Percentiles rank a stretch among this genome's conserved stretches.
phyloP scores from a whole-genome alignment of 2,797 vertebrate genomes.

The Silurus lanzhouensis region DNA sequence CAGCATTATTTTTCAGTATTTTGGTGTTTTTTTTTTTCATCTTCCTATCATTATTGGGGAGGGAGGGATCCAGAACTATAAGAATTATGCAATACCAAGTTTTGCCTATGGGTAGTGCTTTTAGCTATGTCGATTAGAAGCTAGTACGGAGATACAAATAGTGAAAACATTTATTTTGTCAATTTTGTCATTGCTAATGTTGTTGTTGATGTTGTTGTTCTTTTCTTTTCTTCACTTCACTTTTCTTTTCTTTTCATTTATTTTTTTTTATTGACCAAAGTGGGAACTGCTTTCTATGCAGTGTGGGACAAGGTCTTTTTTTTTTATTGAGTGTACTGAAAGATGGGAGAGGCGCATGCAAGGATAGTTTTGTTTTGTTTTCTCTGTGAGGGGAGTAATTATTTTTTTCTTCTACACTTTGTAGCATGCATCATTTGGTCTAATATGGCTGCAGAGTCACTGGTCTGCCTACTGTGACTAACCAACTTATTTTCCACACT shows the following conservation, averaged over 20 bases:
- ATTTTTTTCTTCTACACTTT: conserved; percentile 76
- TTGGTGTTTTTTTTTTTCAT: conserved; percentile 94
- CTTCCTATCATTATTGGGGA: conserved; percentile 97
- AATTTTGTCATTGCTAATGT: conserved; percentile 69
- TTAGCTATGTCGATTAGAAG: conserved; percentile 99
- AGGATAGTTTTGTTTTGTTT: conserved; percentile 79
- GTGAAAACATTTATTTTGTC: conserved; percentile 84
- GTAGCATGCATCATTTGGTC: conserved; percentile 83
- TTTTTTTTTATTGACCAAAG: conserved; percentile 97
- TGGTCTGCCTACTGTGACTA: conserved; percentile 91
- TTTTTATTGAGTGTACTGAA: conserved; percentile 80
- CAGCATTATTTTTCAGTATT: conserved; percentile 97
- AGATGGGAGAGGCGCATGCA: conserved; percentile 82
- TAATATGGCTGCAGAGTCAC: conserved; percentile 93
- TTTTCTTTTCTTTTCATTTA: conserved; percentile 79
- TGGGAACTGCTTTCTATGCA: conserved; percentile 99
- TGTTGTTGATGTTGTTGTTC: conserved; percentile 74
- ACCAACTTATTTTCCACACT: conserved; percentile 79
- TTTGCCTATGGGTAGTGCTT: conserved; percentile 99
- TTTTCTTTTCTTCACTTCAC: conserved; percentile 62
- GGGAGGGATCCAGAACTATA: conserved; percentile 94
- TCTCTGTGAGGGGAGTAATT: conserved; percentile 70
- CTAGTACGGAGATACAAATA: conserved; percentile 94
- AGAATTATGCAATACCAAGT: conserved; percentile 99
- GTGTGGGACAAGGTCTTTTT: conserved; percentile 88